A percentile compares a stretch with the other conserved stretches of the same genome.
Conservation (phyloP, 1,140 invertebrate genomes). For the Lethocerus indicus region DNA sequence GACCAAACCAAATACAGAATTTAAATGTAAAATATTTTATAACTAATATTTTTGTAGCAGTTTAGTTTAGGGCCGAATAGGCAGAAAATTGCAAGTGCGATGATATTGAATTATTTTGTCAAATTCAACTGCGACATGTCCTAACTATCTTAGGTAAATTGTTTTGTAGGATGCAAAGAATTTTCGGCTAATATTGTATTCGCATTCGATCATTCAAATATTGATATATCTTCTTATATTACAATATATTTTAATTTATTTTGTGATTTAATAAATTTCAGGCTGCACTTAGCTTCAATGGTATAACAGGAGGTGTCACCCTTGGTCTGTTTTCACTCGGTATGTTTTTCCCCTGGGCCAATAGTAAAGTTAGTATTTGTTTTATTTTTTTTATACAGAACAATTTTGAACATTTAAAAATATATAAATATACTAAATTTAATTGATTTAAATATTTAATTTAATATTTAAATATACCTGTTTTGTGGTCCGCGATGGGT, state of each 20-base stretch:
- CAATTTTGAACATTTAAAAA: no score
- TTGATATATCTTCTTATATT: slow-evolving; percentile 8
- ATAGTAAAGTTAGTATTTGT: slow-evolving; percentile 38
- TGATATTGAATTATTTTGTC: neutral
- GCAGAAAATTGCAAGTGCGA: neutral
- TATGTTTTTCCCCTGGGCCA: slow-evolving; percentile 75
- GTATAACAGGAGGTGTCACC: slow-evolving; percentile 71
- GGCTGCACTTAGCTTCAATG: slow-evolving; percentile 72
- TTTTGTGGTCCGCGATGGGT: neutral
- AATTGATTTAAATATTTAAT: neutral
- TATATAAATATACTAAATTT: no score
- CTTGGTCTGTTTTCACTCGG: slow-evolving; percentile 72
- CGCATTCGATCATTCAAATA: slow-evolving; percentile 7
- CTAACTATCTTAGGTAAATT: no score
- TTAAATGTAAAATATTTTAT: no score
- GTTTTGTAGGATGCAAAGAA: no score
- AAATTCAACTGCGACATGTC: neutral
- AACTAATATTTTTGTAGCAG: neutral
- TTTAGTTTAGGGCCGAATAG: neutral
- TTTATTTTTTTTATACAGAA: no score
- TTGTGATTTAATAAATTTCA: no score
- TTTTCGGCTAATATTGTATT: no score
- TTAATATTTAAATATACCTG: neutral
- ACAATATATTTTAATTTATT: slow-evolving; percentile 6
- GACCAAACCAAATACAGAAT: no score